phyloP scores from a whole-genome alignment of 2,797 vertebrate species.

The Chromobotia macracanthus region DNA sequence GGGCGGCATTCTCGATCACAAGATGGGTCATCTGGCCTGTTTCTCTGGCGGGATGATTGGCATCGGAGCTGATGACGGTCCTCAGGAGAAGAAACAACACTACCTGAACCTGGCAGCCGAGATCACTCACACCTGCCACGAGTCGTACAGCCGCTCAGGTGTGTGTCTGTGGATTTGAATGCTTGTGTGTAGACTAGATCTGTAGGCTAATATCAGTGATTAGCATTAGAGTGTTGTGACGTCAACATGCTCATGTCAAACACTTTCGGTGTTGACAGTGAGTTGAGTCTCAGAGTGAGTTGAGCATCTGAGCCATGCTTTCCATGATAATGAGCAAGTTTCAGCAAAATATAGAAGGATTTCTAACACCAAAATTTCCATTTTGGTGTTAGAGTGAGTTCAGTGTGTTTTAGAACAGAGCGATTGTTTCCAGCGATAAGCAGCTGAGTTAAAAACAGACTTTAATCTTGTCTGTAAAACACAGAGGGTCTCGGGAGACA shows the following conservation, averaged over 20 bases:
- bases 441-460: too few relatives aligned
- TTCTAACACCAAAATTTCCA: too few relatives aligned
- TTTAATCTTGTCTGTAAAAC: neutral
- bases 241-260: too few relatives aligned
- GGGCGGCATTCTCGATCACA: conserved; percentile 94
- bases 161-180: too few relatives aligned
- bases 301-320: too few relatives aligned
- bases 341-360: too few relatives aligned
- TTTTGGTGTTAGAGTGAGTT: neutral
- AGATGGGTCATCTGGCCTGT: conserved; percentile 98
- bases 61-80: conserved; percentile 87
- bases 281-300: too few relatives aligned
- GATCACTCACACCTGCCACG: conserved; percentile 95
- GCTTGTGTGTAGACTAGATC: too few relatives aligned
- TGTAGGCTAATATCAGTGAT: too few relatives aligned
- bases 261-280: too few relatives aligned
- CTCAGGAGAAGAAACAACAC: conserved; percentile 82
- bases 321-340: too few relatives aligned
- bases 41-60: conserved; percentile 98
- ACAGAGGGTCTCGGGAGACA: conserved; percentile 42
- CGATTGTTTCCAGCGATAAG: neutral
- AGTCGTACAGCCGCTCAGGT: conserved; percentile 96
- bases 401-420: neutral
- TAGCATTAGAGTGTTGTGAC: neutral
- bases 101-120: conserved; percentile 91